Evolutionary conservation across 2,797 vertebrate genomes (phyloP).

Genomic region (Babyrousa celebensis): DNA sequence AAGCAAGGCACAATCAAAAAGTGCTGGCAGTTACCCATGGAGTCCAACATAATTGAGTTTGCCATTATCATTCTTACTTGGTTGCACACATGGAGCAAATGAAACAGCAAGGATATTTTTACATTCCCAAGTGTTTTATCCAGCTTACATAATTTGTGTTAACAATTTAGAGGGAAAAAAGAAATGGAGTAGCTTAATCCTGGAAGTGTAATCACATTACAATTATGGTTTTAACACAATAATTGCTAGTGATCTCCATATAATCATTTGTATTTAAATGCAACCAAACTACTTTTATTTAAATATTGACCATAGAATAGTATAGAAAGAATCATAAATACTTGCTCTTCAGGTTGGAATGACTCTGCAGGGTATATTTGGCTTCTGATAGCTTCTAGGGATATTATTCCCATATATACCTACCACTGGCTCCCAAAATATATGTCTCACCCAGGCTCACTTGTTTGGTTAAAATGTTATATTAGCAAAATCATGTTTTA

Average conservation of each 20-base stretch:
- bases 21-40: conserved; percentile 93
- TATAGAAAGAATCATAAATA: neutral
- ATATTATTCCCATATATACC: neutral
- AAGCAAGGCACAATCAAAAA: neutral
- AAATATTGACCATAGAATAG: conserved; percentile 49
- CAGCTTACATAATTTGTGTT: conserved; percentile 98
- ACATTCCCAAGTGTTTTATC: conserved; percentile 98
- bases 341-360: neutral
- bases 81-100: conserved; percentile 98
- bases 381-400: neutral
- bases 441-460: neutral
- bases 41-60: conserved; percentile 96
- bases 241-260: neutral
- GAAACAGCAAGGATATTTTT: conserved; percentile 99
- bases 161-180: conserved; percentile 91
- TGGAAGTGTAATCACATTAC: neutral
- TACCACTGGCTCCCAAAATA: neutral
- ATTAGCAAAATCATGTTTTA: conserved; percentile 26
- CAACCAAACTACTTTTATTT: conserved; percentile 36
- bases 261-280: conserved; percentile 18
- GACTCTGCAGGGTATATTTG: neutral
- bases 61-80: conserved; percentile 96
- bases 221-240: neutral
- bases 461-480: neutral
- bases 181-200: conserved; percentile 55